phyloP scores from a whole-genome alignment of 2,113 vertebrate species.

The Hydrolagus affinis region DNA sequence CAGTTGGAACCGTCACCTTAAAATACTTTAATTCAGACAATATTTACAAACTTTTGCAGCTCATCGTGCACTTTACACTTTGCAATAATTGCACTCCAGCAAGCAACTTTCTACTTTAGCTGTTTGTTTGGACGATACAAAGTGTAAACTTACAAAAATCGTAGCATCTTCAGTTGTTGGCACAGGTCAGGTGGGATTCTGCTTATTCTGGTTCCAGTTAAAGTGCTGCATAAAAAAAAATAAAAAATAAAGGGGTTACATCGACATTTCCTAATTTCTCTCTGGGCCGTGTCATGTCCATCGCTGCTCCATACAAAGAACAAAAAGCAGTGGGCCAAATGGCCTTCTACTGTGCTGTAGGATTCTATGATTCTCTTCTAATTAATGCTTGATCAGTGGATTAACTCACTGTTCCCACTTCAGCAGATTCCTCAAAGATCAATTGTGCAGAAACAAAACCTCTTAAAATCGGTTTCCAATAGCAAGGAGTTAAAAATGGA shows the following conservation, averaged over 20 bases:
- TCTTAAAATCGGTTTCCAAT: no score
- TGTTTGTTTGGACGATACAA: no score
- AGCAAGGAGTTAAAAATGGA: no score
- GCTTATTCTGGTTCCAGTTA: conserved; percentile 87
- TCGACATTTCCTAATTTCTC: neutral
- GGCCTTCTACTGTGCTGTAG: neutral
- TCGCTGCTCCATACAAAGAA: neutral
- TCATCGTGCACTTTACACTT: neutral
- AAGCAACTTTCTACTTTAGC: neutral
- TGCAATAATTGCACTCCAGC: neutral
- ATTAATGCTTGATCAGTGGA: no score
- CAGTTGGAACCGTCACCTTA: no score
- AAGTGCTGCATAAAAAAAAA: conserved; percentile 59
- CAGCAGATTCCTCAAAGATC: no score
- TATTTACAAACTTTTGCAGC: conserved; percentile 3
- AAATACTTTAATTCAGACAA: neutral
- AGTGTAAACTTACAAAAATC: conserved; percentile 70
- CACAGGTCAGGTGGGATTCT: conserved; percentile 72
- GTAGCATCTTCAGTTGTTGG: conserved; percentile 77
- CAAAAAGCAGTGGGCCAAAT: conserved; percentile 22
- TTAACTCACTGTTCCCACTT: no score
- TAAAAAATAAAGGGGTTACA: neutral
- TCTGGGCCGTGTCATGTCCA: neutral
- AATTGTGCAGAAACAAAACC: no score
- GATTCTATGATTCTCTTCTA: neutral